A percentile compares a stretch with the other conserved stretches of the same genome.
Conservation (phyloP, 2,888 invertebrate genomes). For the Drosophila meridiana region DNA sequence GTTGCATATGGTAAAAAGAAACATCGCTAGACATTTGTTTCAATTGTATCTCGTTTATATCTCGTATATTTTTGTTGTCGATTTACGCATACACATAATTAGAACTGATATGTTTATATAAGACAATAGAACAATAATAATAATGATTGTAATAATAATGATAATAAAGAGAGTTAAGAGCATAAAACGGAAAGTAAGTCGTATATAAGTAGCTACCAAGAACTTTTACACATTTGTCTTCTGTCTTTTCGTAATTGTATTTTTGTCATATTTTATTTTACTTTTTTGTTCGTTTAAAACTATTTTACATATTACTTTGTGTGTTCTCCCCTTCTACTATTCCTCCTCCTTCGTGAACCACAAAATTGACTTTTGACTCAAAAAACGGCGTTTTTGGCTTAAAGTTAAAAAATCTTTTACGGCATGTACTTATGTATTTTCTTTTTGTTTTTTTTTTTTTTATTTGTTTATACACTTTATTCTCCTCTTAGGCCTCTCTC, state of each 20-base stretch:
- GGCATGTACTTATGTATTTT: slow-evolving; percentile 54
- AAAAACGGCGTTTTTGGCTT: slow-evolving; percentile 66
- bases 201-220: slow-evolving; percentile 64
- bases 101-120: slow-evolving; percentile 80
- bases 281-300: slow-evolving; percentile 32
- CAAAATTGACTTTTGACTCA: slow-evolving; percentile 73
- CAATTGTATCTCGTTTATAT: slow-evolving; percentile 43
- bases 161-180: slow-evolving; percentile 35
- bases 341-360: slow-evolving; percentile 48
- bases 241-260: slow-evolving; percentile 43
- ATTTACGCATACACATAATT: slow-evolving; percentile 70
- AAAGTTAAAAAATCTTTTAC: slow-evolving; percentile 71
- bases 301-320: slow-evolving; percentile 48
- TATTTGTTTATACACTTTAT: slow-evolving; percentile 51
- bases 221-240: slow-evolving; percentile 44
- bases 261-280: slow-evolving; percentile 17
- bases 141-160: slow-evolving; percentile 29
- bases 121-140: slow-evolving; percentile 67
- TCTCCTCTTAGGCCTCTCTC: slow-evolving; percentile 28
- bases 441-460: slow-evolving; percentile 36
- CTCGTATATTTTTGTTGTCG: slow-evolving; percentile 49
- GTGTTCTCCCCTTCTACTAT: slow-evolving; percentile 3
- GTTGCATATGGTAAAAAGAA: slow-evolving; percentile 51
- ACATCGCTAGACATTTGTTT: slow-evolving; percentile 51
- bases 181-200: slow-evolving; percentile 66